Evolutionary conservation across 2,797 vertebrate genomes (phyloP).

Genomic region (Acomys russatus): DNA sequence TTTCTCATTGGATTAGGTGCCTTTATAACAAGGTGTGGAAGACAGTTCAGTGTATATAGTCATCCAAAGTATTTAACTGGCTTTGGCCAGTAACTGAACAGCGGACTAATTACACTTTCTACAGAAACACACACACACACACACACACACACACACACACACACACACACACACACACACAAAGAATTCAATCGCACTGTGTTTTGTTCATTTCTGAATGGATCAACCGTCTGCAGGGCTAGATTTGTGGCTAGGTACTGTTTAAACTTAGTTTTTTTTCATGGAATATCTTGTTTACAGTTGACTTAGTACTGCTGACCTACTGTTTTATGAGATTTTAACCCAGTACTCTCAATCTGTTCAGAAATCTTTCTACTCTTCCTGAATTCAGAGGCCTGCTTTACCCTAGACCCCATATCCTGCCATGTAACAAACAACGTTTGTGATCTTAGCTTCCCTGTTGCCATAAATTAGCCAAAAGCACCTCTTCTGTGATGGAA

Average conservation of each 20-base stretch:
- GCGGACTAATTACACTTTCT: background rate
- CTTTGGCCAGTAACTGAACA: background rate
- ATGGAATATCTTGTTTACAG: background rate
- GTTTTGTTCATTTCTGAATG: background rate
- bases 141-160: too few species aligned
- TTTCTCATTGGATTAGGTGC: background rate
- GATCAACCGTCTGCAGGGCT: too few species aligned
- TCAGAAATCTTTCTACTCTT: background rate
- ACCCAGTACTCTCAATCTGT: accelerated
- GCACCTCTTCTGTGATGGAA: background rate
- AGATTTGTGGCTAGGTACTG: too few species aligned
- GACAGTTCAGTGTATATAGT: background rate
- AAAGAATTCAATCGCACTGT: background rate
- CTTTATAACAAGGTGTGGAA: background rate
- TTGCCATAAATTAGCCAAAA: accelerated
- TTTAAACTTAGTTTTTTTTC: too few species aligned
- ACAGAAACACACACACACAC: background rate
- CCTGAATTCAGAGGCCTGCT: accelerated
- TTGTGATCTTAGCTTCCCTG: background rate
- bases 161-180: too few species aligned
- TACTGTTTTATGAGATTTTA: background rate
- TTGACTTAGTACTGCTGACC: background rate
- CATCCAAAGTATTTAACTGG: background rate
- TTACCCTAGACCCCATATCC: too few species aligned
- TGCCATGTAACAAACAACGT: background rate